A percentile compares a stretch with the other conserved stretches of the same genome.
Conservation (phyloP, 2,797 vertebrate species). For the Enteromius argenteus region DNA sequence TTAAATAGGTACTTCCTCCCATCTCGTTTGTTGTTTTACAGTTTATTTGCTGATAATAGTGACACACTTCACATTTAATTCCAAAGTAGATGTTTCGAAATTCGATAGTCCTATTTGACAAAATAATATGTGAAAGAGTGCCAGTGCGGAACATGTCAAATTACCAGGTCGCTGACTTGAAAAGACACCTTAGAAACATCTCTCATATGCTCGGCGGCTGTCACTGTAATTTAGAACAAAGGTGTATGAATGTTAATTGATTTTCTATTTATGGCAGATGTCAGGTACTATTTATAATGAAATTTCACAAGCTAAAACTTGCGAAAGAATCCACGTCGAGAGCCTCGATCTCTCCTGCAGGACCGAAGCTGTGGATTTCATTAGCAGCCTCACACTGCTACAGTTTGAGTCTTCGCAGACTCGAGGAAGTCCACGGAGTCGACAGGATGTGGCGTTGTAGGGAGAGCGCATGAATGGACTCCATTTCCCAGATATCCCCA, state of each 20-base stretch:
- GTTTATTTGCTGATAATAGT: background rate
- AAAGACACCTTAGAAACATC: conserved; percentile 49
- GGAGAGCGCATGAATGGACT: conserved; percentile 28
- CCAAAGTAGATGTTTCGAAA: background rate
- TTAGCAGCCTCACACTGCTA: conserved; percentile 29
- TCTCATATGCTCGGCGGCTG: conserved; percentile 41
- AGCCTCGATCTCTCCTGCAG: conserved; percentile 24
- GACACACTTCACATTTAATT: background rate
- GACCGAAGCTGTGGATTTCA: conserved; percentile 40
- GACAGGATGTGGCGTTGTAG: conserved; percentile 25
- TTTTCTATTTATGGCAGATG: conserved; percentile 60
- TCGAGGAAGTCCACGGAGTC: conserved; percentile 30
- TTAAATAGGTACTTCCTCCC: background rate
- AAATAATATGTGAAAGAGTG: conserved; percentile 4
- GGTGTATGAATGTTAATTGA: conserved; percentile 62
- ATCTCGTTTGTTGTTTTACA: background rate
- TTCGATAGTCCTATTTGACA: background rate
- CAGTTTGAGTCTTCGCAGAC: conserved; percentile 24
- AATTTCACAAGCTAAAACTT: conserved; percentile 49
- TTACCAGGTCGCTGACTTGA: conserved; percentile 47
- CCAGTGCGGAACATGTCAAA: conserved; percentile 37
- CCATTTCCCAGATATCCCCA: conserved; percentile 40
- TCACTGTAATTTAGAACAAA: conserved; percentile 56
- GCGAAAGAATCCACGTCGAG: conserved; percentile 29
- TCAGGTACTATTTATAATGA: conserved; percentile 60